Conservation (phyloP, 2,888 invertebrate species). For the Hoplodrina ambigua region DNA sequence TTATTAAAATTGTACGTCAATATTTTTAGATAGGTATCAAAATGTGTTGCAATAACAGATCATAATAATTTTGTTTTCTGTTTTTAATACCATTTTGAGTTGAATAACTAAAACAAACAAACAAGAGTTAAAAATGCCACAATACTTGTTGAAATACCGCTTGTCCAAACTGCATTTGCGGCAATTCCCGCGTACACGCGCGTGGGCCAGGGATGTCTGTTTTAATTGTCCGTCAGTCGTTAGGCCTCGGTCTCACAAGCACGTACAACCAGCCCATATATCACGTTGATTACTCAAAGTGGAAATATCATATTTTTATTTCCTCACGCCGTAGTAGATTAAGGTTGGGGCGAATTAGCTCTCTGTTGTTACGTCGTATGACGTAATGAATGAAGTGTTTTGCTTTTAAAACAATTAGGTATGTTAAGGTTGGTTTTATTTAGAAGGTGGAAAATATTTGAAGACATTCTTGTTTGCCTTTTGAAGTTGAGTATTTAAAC, state of each 20-base stretch:
- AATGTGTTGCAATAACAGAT: constrained; percentile 2
- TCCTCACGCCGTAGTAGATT: constrained; percentile 61
- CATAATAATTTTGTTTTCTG: constrained; percentile 25
- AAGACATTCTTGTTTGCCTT: not conserved
- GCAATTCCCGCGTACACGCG: constrained; percentile 51
- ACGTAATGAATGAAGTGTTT: constrained; percentile 40
- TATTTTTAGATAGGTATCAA: constrained; percentile 8
- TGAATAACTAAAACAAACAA: constrained; percentile 23
- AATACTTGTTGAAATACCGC: constrained; percentile 48
- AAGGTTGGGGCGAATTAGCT: constrained; percentile 63
- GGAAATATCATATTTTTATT: constrained; percentile 78
- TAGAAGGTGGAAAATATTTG: not conserved
- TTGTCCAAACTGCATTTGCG: constrained; percentile 61
- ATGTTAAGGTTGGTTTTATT: constrained; percentile 3
- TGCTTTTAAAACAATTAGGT: constrained; percentile 29
- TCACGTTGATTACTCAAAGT: constrained; percentile 82
- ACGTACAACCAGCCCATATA: constrained; percentile 75
- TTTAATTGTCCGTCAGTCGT: constrained; percentile 82
- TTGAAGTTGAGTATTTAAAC: not conserved
- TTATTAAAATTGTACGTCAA: constrained; percentile 33
- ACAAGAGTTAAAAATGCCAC: constrained; percentile 28
- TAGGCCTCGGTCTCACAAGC: constrained; percentile 68
- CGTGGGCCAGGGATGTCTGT: constrained; percentile 59
- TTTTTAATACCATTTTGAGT: constrained; percentile 3
- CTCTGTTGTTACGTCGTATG: constrained; percentile 40